Evolutionary conservation across 2,888 invertebrate species (phyloP).

Genomic region (Tetanocera ferruginea): DNA sequence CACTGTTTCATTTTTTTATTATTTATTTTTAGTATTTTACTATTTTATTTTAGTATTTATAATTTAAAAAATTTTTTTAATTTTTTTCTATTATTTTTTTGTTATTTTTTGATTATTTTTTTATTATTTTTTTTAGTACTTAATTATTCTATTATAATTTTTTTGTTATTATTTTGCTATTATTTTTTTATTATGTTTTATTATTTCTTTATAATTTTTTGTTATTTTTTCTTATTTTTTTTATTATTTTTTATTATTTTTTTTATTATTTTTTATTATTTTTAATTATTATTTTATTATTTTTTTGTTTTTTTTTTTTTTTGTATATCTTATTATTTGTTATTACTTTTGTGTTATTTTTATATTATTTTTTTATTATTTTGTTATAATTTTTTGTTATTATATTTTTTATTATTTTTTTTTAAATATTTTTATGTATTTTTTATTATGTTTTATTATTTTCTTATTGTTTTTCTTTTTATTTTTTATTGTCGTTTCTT

Average conservation of each 20-base stretch:
- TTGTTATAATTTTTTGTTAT: neutral
- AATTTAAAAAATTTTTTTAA: too few species aligned
- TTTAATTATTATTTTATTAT: conserved; percentile 6
- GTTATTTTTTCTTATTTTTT: conserved; percentile 5
- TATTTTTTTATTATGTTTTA: neutral
- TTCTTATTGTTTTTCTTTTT: neutral
- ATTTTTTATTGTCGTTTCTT: neutral
- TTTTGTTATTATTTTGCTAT: neutral
- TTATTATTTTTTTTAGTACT: too few species aligned
- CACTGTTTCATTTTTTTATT: too few species aligned
- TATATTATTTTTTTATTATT: neutral
- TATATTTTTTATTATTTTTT: neutral
- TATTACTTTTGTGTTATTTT: neutral
- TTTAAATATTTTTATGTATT: too few species aligned
- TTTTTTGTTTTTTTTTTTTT: conserved; percentile 26
- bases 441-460: neutral
- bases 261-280: conserved; percentile 44
- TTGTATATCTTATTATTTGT: conserved; percentile 30
- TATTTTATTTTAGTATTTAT: too few species aligned
- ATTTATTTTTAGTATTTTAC: too few species aligned
- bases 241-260: neutral
- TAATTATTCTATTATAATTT: too few species aligned
- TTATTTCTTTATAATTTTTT: neutral
- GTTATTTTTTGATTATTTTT: too few species aligned
- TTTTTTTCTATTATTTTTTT: neutral